Percentiles rank a stretch among this genome's conserved stretches.
Conservation (phyloP, 2,888 invertebrate species). For the Mesochorus sp. region DNA sequence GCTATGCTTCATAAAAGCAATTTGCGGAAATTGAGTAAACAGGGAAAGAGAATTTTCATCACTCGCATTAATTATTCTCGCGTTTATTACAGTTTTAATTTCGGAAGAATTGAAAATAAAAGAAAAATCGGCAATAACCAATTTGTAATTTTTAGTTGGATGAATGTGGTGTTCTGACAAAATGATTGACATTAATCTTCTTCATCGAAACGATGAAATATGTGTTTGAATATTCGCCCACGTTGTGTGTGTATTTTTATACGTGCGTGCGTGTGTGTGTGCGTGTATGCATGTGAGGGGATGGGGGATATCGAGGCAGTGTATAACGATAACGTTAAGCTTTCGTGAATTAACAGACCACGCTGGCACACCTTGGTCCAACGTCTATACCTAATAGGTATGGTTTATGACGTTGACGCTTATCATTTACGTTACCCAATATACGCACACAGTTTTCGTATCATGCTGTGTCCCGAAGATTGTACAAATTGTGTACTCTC, state of each 20-base stretch:
- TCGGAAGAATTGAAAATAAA: neutral
- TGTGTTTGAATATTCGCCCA: no score
- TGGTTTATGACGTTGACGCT: neutral
- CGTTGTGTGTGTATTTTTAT: neutral
- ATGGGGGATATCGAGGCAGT: neutral
- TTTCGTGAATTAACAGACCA: conserved; percentile 53
- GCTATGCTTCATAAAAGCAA: neutral
- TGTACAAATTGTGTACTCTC: neutral
- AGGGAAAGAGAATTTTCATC: neutral
- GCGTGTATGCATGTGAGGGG: neutral
- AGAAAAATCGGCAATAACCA: neutral
- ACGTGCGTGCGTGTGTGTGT: neutral
- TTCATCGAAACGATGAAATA: conserved; percentile 8
- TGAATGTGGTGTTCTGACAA: conserved; percentile 27
- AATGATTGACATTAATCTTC: conserved; percentile 54
- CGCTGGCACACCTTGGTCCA: conserved; percentile 76
- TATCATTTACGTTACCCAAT: neutral
- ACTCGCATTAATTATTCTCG: neutral
- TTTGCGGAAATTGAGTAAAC: neutral
- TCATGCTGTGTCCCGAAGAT: neutral
- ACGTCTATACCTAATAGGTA: conserved; percentile 27
- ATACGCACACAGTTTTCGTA: neutral
- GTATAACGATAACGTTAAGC: conserved; percentile 48
- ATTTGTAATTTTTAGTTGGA: conserved; percentile 35
- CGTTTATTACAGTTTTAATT: neutral